Evolutionary conservation across 2,113 vertebrate genomes (phyloP).

Genomic region (Hyperopisus bebe): DNA sequence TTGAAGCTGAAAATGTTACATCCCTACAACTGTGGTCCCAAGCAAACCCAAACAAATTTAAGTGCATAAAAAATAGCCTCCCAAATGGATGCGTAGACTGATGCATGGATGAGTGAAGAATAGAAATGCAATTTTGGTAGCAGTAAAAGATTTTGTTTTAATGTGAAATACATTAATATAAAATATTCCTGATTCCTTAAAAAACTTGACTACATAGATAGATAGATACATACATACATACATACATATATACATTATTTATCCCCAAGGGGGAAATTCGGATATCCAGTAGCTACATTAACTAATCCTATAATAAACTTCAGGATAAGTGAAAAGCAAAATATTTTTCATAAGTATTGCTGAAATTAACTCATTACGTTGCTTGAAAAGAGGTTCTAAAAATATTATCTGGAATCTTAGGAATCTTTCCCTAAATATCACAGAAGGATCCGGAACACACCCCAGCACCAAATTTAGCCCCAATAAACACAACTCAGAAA

Average conservation of each 20-base stretch:
- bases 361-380: neutral
- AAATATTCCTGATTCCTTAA: neutral
- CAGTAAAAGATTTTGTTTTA: neutral
- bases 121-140: neutral
- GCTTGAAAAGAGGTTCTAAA: neutral
- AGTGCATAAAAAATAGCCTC: neutral
- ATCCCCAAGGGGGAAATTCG: too few relatives aligned
- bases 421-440: conserved; percentile 12
- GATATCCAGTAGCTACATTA: too few relatives aligned
- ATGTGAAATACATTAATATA: neutral
- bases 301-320: neutral
- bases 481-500: conserved; percentile 8
- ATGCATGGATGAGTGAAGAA: neutral
- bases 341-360: neutral
- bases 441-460: neutral
- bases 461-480: conserved; percentile 17
- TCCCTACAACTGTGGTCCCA: neutral
- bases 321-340: neutral
- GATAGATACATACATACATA: too few relatives aligned
- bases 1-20: neutral
- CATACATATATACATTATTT: too few relatives aligned
- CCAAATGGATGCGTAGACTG: neutral
- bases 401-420: conserved; percentile 3
- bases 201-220: neutral
- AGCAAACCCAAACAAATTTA: neutral